phyloP scores from a whole-genome alignment of 2,797 vertebrate species.

The Tadarida brasiliensis region DNA sequence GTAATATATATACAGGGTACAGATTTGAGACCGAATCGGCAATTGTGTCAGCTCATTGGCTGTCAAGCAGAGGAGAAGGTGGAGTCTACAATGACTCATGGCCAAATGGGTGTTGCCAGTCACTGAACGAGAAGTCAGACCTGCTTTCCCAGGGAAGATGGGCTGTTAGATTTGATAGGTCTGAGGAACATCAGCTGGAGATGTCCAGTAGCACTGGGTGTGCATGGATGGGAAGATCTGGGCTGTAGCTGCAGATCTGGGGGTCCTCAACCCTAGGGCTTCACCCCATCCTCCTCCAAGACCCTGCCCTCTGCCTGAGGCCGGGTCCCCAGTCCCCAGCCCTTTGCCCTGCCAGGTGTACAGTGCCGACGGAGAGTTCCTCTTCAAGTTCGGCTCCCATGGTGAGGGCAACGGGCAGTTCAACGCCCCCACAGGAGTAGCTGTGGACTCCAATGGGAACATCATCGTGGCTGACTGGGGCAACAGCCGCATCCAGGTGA shows the following conservation, averaged over 20 bases:
- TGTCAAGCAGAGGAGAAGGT: not conserved
- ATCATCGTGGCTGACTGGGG: conserved; percentile 99
- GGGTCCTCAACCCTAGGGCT: not conserved
- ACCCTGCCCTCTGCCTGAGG: not conserved
- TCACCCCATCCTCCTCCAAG: not conserved
- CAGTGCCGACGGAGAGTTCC: conserved; percentile 97
- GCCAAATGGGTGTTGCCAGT: not conserved
- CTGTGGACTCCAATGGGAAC: conserved; percentile 96
- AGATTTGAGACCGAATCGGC: not conserved
- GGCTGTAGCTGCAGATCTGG: not conserved
- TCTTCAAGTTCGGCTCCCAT: conserved; percentile 98
- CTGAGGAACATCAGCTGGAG: not conserved
- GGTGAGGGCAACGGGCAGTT: conserved; percentile 98
- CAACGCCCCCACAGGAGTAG: conserved; percentile 97
- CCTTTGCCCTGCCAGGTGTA: conserved; percentile 91
- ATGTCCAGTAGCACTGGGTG: not conserved
- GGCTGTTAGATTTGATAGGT: not conserved
- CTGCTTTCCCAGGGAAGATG: not conserved
- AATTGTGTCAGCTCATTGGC: not conserved
- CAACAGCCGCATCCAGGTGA: conserved; percentile 98
- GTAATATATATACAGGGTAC: not conserved
- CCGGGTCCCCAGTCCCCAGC: conserved; percentile 56
- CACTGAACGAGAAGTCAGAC: not conserved
- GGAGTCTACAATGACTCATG: not conserved
- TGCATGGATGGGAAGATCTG: not conserved